A percentile compares a stretch with the other conserved stretches of the same genome.
Evolutionary conservation across 2,113 vertebrate species (phyloP).

Genomic region (Gallinago media): DNA sequence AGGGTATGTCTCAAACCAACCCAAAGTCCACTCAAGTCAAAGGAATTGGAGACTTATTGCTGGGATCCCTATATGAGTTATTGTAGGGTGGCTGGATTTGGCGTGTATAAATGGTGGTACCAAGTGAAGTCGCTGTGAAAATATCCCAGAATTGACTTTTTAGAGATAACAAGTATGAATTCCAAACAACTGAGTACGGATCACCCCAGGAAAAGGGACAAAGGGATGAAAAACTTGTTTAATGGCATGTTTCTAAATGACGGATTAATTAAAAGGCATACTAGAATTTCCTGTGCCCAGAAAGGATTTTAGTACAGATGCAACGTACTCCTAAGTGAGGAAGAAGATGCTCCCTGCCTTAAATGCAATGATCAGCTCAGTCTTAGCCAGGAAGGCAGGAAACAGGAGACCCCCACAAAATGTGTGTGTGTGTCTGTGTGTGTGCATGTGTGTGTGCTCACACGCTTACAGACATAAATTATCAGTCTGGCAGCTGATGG

Average conservation of each 20-base stretch:
- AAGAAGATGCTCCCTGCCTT: neutral
- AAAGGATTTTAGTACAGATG: neutral
- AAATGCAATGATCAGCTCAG: neutral
- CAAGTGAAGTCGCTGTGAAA: neutral
- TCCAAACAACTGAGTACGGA: neutral
- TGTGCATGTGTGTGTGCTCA: neutral
- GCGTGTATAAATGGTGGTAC: fast-evolving
- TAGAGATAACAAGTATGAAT: neutral
- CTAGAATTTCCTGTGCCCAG: neutral
- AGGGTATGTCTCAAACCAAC: neutral
- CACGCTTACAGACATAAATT: slow-evolving; percentile 20
- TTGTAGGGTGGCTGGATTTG: neutral
- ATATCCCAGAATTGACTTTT: neutral
- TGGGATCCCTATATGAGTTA: fast-evolving
- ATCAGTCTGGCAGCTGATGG: slow-evolving; percentile 22
- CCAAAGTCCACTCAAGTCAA: neutral
- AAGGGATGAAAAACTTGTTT: neutral
- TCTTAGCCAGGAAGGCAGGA: neutral
- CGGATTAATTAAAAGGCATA: neutral
- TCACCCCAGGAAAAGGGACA: neutral
- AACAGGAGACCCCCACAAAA: neutral
- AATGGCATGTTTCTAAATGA: neutral
- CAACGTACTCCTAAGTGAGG: neutral
- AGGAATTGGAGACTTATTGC: neutral
- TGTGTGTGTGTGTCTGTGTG: neutral